Evolutionary conservation across 2,113 vertebrate species (phyloP).

Genomic region (Phrynosoma platyrhinos): DNA sequence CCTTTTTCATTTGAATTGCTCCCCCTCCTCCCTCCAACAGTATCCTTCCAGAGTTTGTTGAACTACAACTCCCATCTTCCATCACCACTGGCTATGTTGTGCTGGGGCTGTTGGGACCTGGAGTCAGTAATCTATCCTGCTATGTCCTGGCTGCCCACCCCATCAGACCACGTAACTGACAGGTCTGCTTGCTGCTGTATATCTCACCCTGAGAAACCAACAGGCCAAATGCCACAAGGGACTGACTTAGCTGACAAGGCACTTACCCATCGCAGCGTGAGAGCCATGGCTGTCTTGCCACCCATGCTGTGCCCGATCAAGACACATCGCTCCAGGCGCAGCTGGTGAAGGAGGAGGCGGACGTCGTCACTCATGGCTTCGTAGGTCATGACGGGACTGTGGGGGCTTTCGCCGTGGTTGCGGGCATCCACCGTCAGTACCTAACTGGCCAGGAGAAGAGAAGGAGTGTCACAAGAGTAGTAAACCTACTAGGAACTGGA

Average conservation of each 20-base stretch:
- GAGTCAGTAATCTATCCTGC: too few relatives aligned
- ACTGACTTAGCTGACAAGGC: rapidly evolving
- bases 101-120: too few relatives aligned
- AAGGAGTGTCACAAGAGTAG: background rate
- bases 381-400: constrained; percentile 85
- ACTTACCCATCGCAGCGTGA: constrained; percentile 87
- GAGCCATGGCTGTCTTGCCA: constrained; percentile 93
- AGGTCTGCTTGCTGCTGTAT: too few relatives aligned
- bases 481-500: background rate
- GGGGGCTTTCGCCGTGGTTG: constrained; percentile 93
- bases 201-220: too few relatives aligned
- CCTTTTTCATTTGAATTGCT: too few relatives aligned
- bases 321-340: constrained; percentile 86
- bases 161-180: too few relatives aligned
- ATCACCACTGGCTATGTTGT: too few relatives aligned
- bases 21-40: too few relatives aligned
- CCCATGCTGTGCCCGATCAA: constrained; percentile 98
- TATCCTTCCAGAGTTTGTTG: too few relatives aligned
- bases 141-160: too few relatives aligned
- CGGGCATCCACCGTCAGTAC: constrained; percentile 94
- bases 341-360: constrained; percentile 82
- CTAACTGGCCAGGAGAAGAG: constrained; percentile 81
- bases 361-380: constrained; percentile 89
- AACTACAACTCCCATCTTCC: too few relatives aligned
- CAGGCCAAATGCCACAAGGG: too few relatives aligned